phyloP scores from a whole-genome alignment of 1,140 invertebrate species.

The Ridgeia piscesae region DNA sequence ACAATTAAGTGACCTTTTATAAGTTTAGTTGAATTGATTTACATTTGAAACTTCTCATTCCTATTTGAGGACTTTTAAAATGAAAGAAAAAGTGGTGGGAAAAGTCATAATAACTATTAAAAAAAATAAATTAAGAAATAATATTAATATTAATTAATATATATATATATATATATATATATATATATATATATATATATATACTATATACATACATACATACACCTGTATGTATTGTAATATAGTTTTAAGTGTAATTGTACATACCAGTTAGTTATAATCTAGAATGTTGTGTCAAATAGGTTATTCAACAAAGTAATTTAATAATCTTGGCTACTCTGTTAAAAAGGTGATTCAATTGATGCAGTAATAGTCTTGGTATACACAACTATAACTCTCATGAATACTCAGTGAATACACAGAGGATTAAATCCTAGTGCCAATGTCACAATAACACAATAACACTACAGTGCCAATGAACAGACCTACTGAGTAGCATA shows the following conservation, averaged over 20 bases:
- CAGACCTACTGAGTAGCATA: not conserved
- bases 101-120: not conserved
- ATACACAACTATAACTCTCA: not conserved
- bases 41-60: not conserved
- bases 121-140: too few species aligned
- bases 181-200: too few species aligned
- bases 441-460: not conserved
- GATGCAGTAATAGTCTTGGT: not conserved
- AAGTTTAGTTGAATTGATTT: not conserved
- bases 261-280: not conserved
- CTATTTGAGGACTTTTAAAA: not conserved
- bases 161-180: too few species aligned
- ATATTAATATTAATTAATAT: too few species aligned
- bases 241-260: not conserved
- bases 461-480: not conserved
- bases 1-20: not conserved
- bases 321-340: not conserved
- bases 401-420: too few species aligned
- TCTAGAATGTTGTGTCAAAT: not conserved
- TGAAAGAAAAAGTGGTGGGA: not conserved
- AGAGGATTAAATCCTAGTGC: not conserved
- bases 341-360: not conserved
- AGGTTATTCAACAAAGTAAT: not conserved
- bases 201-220: too few species aligned
- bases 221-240: not conserved